Conservation (phyloP, 2,113 vertebrate genomes). For the Rhinolophus sinicus region DNA sequence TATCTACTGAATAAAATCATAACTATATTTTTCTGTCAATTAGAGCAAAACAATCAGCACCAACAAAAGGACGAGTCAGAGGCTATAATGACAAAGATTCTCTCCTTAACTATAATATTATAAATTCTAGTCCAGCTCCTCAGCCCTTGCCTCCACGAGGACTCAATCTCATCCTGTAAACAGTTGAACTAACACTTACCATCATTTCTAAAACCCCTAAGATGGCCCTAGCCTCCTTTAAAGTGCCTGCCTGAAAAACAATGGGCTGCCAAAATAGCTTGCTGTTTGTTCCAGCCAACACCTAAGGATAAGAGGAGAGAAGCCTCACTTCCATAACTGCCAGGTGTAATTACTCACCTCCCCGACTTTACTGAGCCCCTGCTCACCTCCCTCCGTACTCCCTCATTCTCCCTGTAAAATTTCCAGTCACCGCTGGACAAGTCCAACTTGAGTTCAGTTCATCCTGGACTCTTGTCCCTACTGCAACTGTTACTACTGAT, state of each 20-base stretch:
- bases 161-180: neutral
- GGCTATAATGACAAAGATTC: neutral
- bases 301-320: neutral
- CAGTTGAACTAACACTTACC: neutral
- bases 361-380: neutral
- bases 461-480: neutral
- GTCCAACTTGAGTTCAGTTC: neutral
- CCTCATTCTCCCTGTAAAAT: neutral
- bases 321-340: rapidly evolving
- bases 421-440: no score
- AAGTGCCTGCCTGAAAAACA: neutral
- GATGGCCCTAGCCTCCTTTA: neutral
- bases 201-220: neutral
- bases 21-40: neutral
- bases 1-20: neutral
- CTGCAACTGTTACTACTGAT: neutral
- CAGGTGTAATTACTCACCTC: neutral
- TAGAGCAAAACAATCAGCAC: neutral
- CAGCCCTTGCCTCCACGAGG: neutral
- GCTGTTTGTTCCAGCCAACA: neutral
- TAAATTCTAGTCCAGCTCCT: neutral
- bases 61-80: neutral
- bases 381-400: rapidly evolving
- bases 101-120: neutral
- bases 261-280: rapidly evolving